Evolutionary conservation across 2,113 vertebrate species (phyloP).

Genomic region (Tretioscincus oriximinensis): DNA sequence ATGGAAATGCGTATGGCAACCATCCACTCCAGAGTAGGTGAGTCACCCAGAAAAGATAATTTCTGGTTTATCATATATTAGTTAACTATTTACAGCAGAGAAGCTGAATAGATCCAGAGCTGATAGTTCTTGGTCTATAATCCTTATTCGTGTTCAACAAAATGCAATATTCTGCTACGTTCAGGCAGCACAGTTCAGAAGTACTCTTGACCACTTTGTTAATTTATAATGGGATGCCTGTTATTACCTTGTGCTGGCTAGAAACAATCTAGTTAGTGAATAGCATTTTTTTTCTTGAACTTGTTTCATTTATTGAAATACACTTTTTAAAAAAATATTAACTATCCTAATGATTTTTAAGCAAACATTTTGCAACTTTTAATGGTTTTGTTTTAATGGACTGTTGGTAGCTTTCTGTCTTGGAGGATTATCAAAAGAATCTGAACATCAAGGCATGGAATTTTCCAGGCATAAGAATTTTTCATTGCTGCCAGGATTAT

Average conservation of each 20-base stretch:
- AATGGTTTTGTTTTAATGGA: conserved; percentile 1
- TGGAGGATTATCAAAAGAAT: too few species aligned
- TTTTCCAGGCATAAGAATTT: too few species aligned
- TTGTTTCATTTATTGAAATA: conserved; percentile 28
- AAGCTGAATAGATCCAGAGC: too few species aligned
- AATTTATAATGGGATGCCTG: conserved; percentile 33
- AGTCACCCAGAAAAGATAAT: conserved; percentile 44
- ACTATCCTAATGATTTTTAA: conserved; percentile 5
- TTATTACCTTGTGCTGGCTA: conserved; percentile 37
- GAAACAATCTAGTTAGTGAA: conserved; percentile 14
- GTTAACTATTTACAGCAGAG: too few species aligned
- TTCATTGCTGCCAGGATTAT: too few species aligned
- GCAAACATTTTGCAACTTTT: not conserved
- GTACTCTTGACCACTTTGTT: conserved; percentile 56
- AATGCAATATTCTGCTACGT: conserved; percentile 60
- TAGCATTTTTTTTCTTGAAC: too few species aligned
- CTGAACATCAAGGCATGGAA: too few species aligned
- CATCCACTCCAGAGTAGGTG: conserved; percentile 86
- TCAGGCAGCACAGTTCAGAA: conserved; percentile 75
- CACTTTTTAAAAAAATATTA: conserved; percentile 1
- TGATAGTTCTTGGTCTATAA: too few species aligned
- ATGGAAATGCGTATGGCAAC: conserved; percentile 76
- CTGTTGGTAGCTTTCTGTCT: too few species aligned
- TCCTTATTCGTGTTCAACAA: too few species aligned
- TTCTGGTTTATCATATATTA: not conserved